A percentile compares a stretch with the other conserved stretches of the same genome.
These are phyloP conservation scores for Laticauda colubrina DNA, from an alignment of 2,113 vertebrate species.

Conservation along the genomic window DNA sequence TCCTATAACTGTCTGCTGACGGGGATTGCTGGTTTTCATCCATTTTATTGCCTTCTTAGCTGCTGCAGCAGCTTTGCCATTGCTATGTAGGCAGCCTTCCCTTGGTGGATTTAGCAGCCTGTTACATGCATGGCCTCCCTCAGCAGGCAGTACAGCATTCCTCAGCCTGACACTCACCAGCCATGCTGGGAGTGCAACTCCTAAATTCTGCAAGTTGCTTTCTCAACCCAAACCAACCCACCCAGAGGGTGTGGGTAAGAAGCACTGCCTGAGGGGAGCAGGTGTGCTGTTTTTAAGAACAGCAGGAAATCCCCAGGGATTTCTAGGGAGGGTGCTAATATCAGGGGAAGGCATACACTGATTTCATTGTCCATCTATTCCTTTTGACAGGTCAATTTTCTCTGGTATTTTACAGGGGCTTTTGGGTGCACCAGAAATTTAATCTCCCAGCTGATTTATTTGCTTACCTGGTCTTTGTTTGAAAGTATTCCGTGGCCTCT, in stretches of 20 bases:
- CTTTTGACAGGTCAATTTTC: conserved; percentile 66
- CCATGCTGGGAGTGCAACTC: neutral
- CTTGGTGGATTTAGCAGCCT: fast-evolving
- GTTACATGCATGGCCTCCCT: fast-evolving
- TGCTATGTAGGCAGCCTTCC: neutral
- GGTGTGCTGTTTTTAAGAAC: neutral
- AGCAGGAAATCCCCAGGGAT: neutral
- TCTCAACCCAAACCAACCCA: neutral
- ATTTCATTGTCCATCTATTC: conserved; percentile 54
- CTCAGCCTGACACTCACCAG: neutral
- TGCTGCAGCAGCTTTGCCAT: conserved; percentile 35
- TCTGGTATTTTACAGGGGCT: conserved; percentile 59
- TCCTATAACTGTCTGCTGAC: conserved; percentile 53
- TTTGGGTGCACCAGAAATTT: conserved; percentile 49
- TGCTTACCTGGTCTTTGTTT: conserved; percentile 59
- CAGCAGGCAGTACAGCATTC: fast-evolving
- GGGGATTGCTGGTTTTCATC: conserved; percentile 47
- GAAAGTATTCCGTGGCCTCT: neutral
- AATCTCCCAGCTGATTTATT: conserved; percentile 55
- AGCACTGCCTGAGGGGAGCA: neutral
- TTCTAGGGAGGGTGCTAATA: neutral
- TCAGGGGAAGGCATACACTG: neutral
- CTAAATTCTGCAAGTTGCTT: neutral
- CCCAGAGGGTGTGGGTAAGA: neutral
- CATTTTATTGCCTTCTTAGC: conserved; percentile 47